Base-by-base conservation (phyloP, 2,888 invertebrate genomes). In the Lacanobia oleracea region DNA sequence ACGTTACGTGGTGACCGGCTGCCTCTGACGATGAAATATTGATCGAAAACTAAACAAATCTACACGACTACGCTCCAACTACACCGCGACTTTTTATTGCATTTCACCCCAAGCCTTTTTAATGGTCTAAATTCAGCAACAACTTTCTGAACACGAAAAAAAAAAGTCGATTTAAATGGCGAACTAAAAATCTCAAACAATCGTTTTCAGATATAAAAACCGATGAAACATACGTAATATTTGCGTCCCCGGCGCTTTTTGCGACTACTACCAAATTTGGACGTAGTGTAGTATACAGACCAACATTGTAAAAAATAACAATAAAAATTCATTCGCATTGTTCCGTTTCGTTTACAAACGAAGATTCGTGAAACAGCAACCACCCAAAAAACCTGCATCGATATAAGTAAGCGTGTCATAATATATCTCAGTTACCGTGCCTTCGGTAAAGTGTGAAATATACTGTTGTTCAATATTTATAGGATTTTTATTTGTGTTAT, bases 391-490 rank as follows among this genome's bases (percentile, higher is more conserved):
- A 91, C 91, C 86, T 83, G 88, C 87, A 88, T 91, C 91, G 91
- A 91, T 90, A 91, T 89, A 92, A 89, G 84, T 89, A 92, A 89
- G 84, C 89, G 82, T 88, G 93, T 94, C 94, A 94, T 94, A 94
- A 94, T 94, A 94, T 94, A 95, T 95, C 94, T 93, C 90, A 90
- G 93, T 94, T 94, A 93, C 90, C 76, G 87, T 75, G 88, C 88
- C 90, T 91, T 84, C 81, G 81, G 90, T 90, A 91, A 93, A 95
- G 95, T 95, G 95, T 95, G 94, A 95, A 95, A 94, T 95, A 94
- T 95, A 94, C 92, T 92, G 89, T 89, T 91, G 92, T 93, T 94
- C 94, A 94, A 95, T 95, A 95, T 95, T 94, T 95, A 95, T 94
- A 94, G 90, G 91, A 90, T 88, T 94, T 95, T 95, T 95, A 94